These are phyloP conservation scores for Cheilosia impressa DNA, from an alignment of 2,888 invertebrate species.

Conservation along the genomic window DNA sequence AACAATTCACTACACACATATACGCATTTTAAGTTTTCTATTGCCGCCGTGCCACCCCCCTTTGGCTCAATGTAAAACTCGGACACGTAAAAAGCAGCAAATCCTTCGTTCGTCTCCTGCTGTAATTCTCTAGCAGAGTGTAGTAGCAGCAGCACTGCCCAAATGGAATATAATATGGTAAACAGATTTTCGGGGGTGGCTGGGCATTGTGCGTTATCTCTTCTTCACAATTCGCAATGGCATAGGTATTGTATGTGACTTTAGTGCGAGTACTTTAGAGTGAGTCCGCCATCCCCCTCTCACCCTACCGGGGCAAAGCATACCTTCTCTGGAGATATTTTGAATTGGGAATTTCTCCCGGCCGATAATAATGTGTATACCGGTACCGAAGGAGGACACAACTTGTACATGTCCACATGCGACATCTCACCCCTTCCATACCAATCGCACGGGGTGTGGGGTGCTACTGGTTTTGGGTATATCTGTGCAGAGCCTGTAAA, in stretches of 20 bases:
- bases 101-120: slow-evolving; percentile 62
- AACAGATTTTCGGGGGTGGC: slow-evolving; percentile 71
- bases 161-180: slow-evolving; percentile 75
- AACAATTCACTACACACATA: slow-evolving; percentile 52
- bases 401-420: slow-evolving; percentile 66
- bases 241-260: slow-evolving; percentile 74
- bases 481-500: slow-evolving; percentile 30
- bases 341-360: slow-evolving; percentile 68
- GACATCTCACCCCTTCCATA: slow-evolving; percentile 64
- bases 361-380: slow-evolving; percentile 66
- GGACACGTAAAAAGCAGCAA: slow-evolving; percentile 74
- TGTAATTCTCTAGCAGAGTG: slow-evolving; percentile 25
- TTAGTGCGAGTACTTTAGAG: slow-evolving; percentile 75
- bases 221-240: slow-evolving; percentile 74
- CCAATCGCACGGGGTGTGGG: not conserved
- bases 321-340: slow-evolving; percentile 58
- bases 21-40: slow-evolving; percentile 73
- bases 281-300: slow-evolving; percentile 36
- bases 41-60: slow-evolving; percentile 30
- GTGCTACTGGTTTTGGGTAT: slow-evolving; percentile 32
- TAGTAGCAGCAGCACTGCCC: slow-evolving; percentile 59
- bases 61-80: slow-evolving; percentile 64
- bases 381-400: slow-evolving; percentile 22
- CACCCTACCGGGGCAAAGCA: not conserved
- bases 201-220: slow-evolving; percentile 73